phyloP scores from a whole-genome alignment of 2,888 invertebrate species.

The Ochropleura leucogaster region DNA sequence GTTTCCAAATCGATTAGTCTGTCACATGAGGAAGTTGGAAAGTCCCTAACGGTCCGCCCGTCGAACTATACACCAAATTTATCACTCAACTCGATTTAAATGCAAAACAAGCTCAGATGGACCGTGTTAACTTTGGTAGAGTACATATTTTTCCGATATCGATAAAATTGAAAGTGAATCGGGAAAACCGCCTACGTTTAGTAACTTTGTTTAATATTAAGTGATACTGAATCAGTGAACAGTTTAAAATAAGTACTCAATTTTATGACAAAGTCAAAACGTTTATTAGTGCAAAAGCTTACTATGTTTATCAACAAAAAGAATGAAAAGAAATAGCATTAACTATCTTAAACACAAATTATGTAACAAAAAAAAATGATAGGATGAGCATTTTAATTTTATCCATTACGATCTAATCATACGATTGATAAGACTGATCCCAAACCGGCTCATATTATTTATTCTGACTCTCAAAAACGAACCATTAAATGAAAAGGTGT shows the following conservation, averaged over 20 bases:
- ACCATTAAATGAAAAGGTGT: constrained; percentile 67
- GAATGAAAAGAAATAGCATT: too few species aligned
- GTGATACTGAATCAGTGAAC: background rate
- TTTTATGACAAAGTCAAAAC: background rate
- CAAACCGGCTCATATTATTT: constrained; percentile 69
- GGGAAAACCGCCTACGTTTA: background rate
- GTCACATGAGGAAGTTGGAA: constrained; percentile 63
- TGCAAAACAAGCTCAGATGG: constrained; percentile 65
- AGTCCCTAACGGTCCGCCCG: constrained; percentile 62
- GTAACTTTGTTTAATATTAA: background rate
- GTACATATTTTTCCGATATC: constrained; percentile 33
- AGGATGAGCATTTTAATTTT: background rate
- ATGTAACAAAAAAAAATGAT: background rate
- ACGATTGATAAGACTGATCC: constrained; percentile 28
- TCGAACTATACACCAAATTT: constrained; percentile 67
- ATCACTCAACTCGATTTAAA: constrained; percentile 70
- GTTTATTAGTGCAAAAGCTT: background rate
- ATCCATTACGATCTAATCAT: constrained; percentile 4
- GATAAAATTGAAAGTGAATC: constrained; percentile 9
- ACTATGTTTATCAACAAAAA: background rate
- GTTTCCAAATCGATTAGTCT: constrained; percentile 69
- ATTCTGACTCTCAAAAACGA: constrained; percentile 69
- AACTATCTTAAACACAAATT: background rate
- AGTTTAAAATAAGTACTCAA: background rate
- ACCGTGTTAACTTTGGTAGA: constrained; percentile 33